Evolutionary conservation across 2,797 vertebrate genomes (phyloP), one percentile per base, ranked within the genome.

Genomic region (Odontamblyopus lacepedii): DNA sequence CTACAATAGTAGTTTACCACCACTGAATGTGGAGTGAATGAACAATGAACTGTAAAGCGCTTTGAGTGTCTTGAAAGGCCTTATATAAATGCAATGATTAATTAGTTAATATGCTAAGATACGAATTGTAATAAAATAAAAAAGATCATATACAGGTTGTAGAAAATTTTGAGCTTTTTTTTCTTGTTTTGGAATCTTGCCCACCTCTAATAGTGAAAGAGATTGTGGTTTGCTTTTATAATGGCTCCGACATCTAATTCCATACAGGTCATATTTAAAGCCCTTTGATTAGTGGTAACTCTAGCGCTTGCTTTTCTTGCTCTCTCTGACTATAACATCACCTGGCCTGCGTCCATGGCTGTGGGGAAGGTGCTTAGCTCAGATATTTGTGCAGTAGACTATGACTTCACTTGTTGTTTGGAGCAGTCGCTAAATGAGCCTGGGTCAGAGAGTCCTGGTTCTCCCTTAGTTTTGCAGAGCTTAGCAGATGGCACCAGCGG

Each of bases 341-440:
- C 61, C 80, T 73, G 66, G 74, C 78, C 71, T 77, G 75, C 76
- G 80, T 85, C 80, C 84, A 82, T 80, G 48, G 81, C 70, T 69
- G 63, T 29, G 69, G 78, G 67, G 70, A 86, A 84, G 71, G 62
- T 85, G 83, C 84, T 82, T 69, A 84, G 72, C 70, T 77, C 79
- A 73, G 79, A 81, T 63, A 55, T 86, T 81, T 84, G 67, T 63
- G 63, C 18, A 68, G 69, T 67, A 82, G 69, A 76, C 75, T 64
- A 53, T 63, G 57, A 41, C 48, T 16, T 56, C 72, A 27, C 75
- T 4, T 67, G 67, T 35, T 62, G 60, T 55, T 63, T 41, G 4
- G 23, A 30, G 70, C 69, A 70, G 76, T 79, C 84, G 75, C 64
- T 4, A 3, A 5, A 48, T 79, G 80, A 90, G 85, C 83, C 71